Evolutionary conservation across 2,113 vertebrate species (phyloP).

Genomic region (Helogale parvula): DNA sequence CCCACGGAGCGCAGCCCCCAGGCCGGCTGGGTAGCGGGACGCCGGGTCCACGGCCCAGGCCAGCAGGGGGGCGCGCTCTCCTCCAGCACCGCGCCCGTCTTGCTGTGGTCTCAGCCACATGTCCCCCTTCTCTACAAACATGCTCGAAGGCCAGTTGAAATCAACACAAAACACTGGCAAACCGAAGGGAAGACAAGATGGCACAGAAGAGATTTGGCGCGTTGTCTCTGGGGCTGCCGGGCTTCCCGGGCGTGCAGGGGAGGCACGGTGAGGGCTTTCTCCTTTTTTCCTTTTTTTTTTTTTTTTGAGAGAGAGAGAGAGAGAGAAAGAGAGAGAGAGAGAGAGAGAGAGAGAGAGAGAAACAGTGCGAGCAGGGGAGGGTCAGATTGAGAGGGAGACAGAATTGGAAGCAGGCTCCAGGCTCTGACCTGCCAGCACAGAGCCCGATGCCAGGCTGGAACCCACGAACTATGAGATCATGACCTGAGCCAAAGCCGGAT

Average conservation of each 20-base stretch:
- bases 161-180: background rate
- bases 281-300: too few relatives aligned
- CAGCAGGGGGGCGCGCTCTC: background rate
- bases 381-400: too few relatives aligned
- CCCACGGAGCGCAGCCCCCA: background rate
- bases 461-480: too few relatives aligned
- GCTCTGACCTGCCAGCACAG: too few relatives aligned
- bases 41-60: background rate
- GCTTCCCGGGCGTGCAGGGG: fast-evolving
- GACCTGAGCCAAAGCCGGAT: too few relatives aligned
- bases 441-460: too few relatives aligned
- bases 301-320: too few relatives aligned
- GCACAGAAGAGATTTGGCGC: background rate
- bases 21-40: fast-evolving
- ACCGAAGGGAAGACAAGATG: background rate
- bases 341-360: too few relatives aligned
- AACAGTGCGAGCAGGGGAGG: too few relatives aligned
- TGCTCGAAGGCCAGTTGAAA: background rate
- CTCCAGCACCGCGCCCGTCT: fast-evolving
- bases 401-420: too few relatives aligned
- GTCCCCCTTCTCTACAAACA: background rate
- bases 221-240: background rate
- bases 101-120: fast-evolving
- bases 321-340: too few relatives aligned
- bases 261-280: fast-evolving